Conservation (phyloP, 2,113 vertebrate species). For the Channa argus region DNA sequence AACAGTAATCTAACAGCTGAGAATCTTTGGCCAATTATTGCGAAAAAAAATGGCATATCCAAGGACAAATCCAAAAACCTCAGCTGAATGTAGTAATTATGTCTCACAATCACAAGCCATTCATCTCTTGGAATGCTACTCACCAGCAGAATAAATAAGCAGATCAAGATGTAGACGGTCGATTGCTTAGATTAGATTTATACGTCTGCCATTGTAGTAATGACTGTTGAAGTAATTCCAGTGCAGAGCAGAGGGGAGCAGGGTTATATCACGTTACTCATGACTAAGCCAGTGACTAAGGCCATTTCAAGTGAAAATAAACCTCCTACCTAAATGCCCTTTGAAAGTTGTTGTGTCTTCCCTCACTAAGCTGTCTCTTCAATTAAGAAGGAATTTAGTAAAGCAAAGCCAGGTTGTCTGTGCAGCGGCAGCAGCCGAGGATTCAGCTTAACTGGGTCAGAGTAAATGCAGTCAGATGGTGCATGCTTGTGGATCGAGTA, state of each 20-base stretch:
- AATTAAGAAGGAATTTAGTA: slow-evolving; percentile 53
- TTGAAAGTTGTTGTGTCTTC: slow-evolving; percentile 57
- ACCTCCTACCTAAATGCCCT: slow-evolving; percentile 69
- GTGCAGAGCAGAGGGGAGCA: background rate
- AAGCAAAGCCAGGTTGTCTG: slow-evolving; percentile 50
- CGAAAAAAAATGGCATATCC: slow-evolving; percentile 54
- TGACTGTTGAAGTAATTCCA: slow-evolving; percentile 14
- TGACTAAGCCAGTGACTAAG: slow-evolving; percentile 65
- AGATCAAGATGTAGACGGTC: slow-evolving; percentile 10
- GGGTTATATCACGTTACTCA: slow-evolving; percentile 34
- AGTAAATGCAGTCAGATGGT: slow-evolving; percentile 62
- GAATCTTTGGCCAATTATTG: slow-evolving; percentile 57
- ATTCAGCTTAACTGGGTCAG: slow-evolving; percentile 68
- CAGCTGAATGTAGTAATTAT: slow-evolving; percentile 60
- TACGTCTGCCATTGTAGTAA: slow-evolving; percentile 12
- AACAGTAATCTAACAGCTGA: slow-evolving; percentile 71
- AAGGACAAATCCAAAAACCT: slow-evolving; percentile 40
- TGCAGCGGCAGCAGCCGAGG: slow-evolving; percentile 39
- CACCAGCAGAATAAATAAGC: slow-evolving; percentile 48
- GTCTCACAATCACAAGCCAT: slow-evolving; percentile 52
- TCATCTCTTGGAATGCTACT: slow-evolving; percentile 43
- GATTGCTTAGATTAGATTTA: slow-evolving; percentile 35
- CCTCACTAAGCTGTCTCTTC: slow-evolving; percentile 68
- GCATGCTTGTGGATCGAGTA: slow-evolving; percentile 51
- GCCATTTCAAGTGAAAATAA: slow-evolving; percentile 67